A percentile compares a stretch with the other conserved stretches of the same genome.
These are phyloP conservation scores for Diplosoma virens DNA, from an alignment of 23 tunicate species.

Conservation along the genomic window DNA sequence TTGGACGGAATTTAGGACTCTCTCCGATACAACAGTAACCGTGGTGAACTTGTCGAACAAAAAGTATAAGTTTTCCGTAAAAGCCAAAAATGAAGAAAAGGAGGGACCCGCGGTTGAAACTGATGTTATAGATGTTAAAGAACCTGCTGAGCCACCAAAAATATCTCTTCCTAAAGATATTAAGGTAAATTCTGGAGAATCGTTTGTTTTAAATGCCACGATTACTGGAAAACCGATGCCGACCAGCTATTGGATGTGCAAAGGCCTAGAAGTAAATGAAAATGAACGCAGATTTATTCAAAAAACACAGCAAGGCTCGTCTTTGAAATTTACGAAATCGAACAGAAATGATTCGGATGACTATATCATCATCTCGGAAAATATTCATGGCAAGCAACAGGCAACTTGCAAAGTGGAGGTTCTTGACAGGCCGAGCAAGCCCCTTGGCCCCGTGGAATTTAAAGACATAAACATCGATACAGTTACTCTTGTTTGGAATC, in stretches of 20 bases:
- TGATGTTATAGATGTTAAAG: conserved; percentile 82
- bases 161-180: conserved; percentile 54
- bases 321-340: conserved; percentile 50
- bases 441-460: conserved; percentile 56
- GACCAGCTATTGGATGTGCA: conserved; percentile 61
- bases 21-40: conserved; percentile 63
- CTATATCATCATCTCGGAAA: conserved; percentile 62
- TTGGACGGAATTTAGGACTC: conserved; percentile 75
- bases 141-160: conserved; percentile 67
- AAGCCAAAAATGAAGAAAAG: conserved; percentile 72
- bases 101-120: conserved; percentile 64
- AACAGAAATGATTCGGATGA: conserved; percentile 65
- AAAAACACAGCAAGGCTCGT: conserved; percentile 42
- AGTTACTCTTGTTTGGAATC: conserved; percentile 73
- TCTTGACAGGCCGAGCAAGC: conserved; percentile 66
- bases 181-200: conserved; percentile 51
- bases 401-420: conserved; percentile 67
- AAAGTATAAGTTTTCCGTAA: conserved; percentile 79
- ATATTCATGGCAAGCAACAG: conserved; percentile 62
- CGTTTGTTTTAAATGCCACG: conserved; percentile 49
- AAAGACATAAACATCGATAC: conserved; percentile 77
- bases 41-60: conserved; percentile 57
- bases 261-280: conserved; percentile 57
- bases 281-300: conserved; percentile 45
- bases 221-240: conserved; percentile 85